Evolutionary conservation across 2,888 invertebrate genomes (phyloP), one percentile per base, ranked within the genome.

Genomic region (Synanthedon myopaeformis): DNA sequence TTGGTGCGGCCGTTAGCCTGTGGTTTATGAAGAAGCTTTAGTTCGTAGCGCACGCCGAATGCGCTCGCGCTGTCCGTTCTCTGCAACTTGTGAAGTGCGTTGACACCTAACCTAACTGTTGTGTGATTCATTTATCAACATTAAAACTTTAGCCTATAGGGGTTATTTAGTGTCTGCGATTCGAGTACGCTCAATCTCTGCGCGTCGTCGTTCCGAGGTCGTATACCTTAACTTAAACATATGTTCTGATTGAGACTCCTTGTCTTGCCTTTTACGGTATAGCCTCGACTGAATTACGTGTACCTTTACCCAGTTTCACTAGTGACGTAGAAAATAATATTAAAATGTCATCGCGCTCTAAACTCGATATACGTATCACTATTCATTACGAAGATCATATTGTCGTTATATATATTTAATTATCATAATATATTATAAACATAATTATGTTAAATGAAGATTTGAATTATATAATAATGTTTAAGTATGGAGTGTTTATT

Each of bases 311-410:
- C 73, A 83, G 77, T 82, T 84, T 77, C 63, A 64, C 72, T 62
- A 64, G 68, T 79, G 76, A 79, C 76, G 74, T 74, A 72, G 66
- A 66, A 57, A 61, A 59, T 64, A 62, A 61, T 57, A 59, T 64
- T 52, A 65, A 66, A 73, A 92, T 92, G 92, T 92, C 92, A 61
- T 91, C 90, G 63, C 89, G 89, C 59, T 85, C 87, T 57, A 91
- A 90, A 77, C 83, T 90, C 58, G 89, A 92, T 70, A 91, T 92
- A 72, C 87, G 92, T 62, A 91, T 92, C 63, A 92, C 92, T 12
- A 90, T 92, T 63, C 91, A 90, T 76, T 90, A 91, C 75, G 90
- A 91, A 66, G 89, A 91, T 69, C 89, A 90, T 67, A 89, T 91
- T 54, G 89, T 92, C 61, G 90, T 92, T 53, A 87, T 92, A 72